These are phyloP conservation scores for Crocallis elinguaria DNA, from an alignment of 2,888 invertebrate species.

Conservation along the genomic window DNA sequence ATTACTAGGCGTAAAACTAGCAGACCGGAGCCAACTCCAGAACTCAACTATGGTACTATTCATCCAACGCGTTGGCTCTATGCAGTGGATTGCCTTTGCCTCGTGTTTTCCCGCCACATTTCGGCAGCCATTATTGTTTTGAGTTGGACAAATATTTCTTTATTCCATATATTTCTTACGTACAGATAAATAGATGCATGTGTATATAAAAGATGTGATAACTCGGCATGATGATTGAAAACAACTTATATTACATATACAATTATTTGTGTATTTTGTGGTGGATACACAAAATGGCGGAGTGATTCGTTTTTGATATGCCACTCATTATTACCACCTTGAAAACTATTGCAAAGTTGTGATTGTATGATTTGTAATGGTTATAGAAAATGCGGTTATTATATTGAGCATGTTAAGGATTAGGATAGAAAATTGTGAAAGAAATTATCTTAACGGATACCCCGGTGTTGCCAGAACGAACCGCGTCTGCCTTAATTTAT, in stretches of 20 bases:
- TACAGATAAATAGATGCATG: slow-evolving; percentile 67
- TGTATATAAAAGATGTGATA: slow-evolving; percentile 42
- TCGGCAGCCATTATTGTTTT: slow-evolving; percentile 44
- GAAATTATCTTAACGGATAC: slow-evolving; percentile 27
- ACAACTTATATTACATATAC: slow-evolving; percentile 14
- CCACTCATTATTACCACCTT: slow-evolving; percentile 34
- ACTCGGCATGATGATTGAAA: slow-evolving; percentile 12
- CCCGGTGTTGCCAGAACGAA: slow-evolving; percentile 44
- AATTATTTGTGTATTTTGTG: slow-evolving; percentile 14
- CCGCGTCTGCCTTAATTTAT: slow-evolving; percentile 62
- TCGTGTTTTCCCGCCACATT: slow-evolving; percentile 38
- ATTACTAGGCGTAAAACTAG: slow-evolving; percentile 72
- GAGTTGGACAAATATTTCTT: slow-evolving; percentile 58
- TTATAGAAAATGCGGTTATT: slow-evolving; percentile 23
- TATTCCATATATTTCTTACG: slow-evolving; percentile 57
- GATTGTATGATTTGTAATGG: slow-evolving; percentile 7
- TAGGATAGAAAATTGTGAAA: slow-evolving; percentile 32
- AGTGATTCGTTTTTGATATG: slow-evolving; percentile 47
- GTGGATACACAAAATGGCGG: slow-evolving; percentile 48
- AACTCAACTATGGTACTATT: slow-evolving; percentile 26
- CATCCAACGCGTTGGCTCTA: slow-evolving; percentile 15
- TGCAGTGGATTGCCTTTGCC: slow-evolving; percentile 17
- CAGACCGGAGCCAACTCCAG: slow-evolving; percentile 70
- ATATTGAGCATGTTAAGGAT: slow-evolving; percentile 36
- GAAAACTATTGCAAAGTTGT: slow-evolving; percentile 11